Evolutionary conservation across 2,797 vertebrate genomes (phyloP).

Genomic region (Sebastes melanostomus): DNA sequence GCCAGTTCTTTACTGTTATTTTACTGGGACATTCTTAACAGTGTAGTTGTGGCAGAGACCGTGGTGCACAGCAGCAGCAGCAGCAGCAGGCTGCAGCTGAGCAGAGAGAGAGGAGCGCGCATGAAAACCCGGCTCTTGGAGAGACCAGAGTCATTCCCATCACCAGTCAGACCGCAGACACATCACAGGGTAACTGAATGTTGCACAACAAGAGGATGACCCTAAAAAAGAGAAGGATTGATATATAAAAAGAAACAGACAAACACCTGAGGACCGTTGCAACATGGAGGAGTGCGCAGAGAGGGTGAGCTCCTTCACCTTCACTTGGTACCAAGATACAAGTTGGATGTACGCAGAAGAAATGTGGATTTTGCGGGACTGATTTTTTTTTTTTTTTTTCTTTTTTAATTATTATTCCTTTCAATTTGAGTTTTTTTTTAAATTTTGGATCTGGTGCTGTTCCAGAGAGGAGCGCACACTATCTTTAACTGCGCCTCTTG

Average conservation of each 20-base stretch:
- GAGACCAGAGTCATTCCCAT: constrained; percentile 56
- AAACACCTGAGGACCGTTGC: constrained; percentile 40
- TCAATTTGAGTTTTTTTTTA: not conserved
- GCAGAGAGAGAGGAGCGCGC: constrained; percentile 68
- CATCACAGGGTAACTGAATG: constrained; percentile 25
- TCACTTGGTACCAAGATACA: constrained; percentile 43
- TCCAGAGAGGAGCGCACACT: constrained; percentile 24
- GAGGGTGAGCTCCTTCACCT: constrained; percentile 46
- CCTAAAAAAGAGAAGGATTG: constrained; percentile 14
- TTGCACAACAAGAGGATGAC: constrained; percentile 16
- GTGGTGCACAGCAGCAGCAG: constrained; percentile 63
- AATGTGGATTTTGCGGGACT: constrained; percentile 12
- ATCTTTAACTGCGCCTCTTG: not conserved
- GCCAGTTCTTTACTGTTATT: too few relatives aligned
- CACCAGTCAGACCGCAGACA: constrained; percentile 35
- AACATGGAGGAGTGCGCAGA: constrained; percentile 34
- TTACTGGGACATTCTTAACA: too few relatives aligned
- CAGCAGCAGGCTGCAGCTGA: constrained; percentile 61
- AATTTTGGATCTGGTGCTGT: not conserved
- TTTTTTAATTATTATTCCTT: not conserved
- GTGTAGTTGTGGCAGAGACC: constrained; percentile 48
- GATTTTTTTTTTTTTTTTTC: not conserved
- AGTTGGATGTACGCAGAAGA: constrained; percentile 45
- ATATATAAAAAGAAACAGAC: not conserved
- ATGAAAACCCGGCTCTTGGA: constrained; percentile 30